Evolutionary conservation across 37 sponge, comb jelly and placozoan species (phyloP), one percentile per base, ranked within the genome.

Genomic region (Halisarca cf. caerulea): DNA sequence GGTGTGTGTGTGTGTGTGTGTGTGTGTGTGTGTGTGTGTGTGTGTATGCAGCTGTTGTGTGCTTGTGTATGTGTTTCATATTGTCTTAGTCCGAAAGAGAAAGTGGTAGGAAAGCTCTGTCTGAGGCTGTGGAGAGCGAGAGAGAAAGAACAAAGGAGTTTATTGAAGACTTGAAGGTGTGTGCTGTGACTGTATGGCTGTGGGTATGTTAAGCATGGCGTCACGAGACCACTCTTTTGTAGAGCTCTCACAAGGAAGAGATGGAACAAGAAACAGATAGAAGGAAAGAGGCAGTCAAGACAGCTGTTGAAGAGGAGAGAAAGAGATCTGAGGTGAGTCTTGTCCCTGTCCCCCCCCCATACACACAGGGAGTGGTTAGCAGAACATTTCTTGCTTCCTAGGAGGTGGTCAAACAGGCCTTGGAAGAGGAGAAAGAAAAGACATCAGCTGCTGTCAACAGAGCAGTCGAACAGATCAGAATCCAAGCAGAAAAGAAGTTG

Each of bases 371-470:
- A n/a, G n/a, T n/a, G n/a, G n/a, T n/a, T n/a, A n/a, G n/a, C n/a
- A n/a, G n/a, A n/a, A n/a, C n/a, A n/a, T 47, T 11, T 47, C 9
- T 47, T 6, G 6, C 11, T 6, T 47, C 11, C 51, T 11, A 68
- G 77, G 77, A 74, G 44, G 44, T 74, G 45, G 21, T 74, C 44
- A 74, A 74, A 15, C 44, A 41, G 42, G 77, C 45, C 18, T 15
- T 74, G 42, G 36, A 40, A n/a, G 88, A 89, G 66, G 94, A 93
- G 79, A 73, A 83, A 25, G 70, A 84, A 54, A 58, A 87, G 44
- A 77, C 70, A 43, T 87, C 83, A 59, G 94, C 80, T 27, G 80
- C 85, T 24, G 43, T 93, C 14, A 84, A 93, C 57, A 84, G 90
- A 82, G 88, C 90, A 54, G 86, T 85, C 58, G 88, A 93, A 61